Evolutionary conservation across 2,797 vertebrate genomes (phyloP), one percentile per base, ranked within the genome.

Genomic region (Craterocephalus amniculus): DNA sequence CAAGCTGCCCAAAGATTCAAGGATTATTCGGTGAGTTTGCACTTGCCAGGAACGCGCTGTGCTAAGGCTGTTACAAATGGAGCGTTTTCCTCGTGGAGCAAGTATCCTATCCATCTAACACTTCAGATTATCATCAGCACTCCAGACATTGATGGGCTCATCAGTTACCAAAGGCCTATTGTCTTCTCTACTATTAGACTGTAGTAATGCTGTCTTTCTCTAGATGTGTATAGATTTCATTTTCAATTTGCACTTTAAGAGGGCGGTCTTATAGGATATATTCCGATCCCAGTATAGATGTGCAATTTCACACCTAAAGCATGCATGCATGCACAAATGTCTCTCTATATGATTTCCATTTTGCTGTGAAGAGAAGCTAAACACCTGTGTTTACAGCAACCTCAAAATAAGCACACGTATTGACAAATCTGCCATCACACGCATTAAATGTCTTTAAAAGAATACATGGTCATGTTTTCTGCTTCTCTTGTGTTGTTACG

Each of bases 101-200:
- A 87, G 77, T 77, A 79, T 85, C 71, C 76, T 65, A 89, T 93
- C 87, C 89, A 86, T 90, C 82, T 81, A 82, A 87, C 70, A 84
- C 85, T 83, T 87, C 58, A 58, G 56, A 63, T 71, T 61, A 80
- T 76, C 83, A 85, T 80, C 79, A 56, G 52, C 74, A 67, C 63
- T 81, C 63, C 32, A 80, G 84, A 76, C 84, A 76, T 83, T 86
- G 83, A 67, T 61, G 67, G 49, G 61, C 64, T 77, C 64, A 60
- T 78, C 63, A 63, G 67, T 68, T 71, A 20, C 70, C 74, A 60
- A 34, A 60, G 78, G 83, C 58, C 10, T 27, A 48, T 43, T 56
- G 56, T 63, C 58, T 72, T 76, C 72, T 80, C 63, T 65, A 52
- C 24, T 4, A 67, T 1, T 64, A 63, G 75, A 74, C 78, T 59